Conservation (phyloP, 2,113 vertebrate genomes). For the Cyphomyrus plagiostoma region DNA sequence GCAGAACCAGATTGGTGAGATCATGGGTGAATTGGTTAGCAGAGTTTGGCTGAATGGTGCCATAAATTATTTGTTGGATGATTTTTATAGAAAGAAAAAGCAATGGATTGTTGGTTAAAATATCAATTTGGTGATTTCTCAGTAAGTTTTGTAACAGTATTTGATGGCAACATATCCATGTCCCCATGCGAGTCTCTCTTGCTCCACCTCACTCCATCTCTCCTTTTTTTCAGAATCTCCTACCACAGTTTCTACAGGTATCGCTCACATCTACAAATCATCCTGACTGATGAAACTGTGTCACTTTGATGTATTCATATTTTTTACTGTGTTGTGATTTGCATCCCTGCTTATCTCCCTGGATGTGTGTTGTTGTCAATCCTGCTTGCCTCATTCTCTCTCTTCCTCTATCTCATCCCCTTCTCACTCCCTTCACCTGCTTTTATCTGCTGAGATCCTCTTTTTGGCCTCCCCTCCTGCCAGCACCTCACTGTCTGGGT, state of each 20-base stretch:
- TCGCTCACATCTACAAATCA: background rate
- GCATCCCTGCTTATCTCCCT: background rate
- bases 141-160: background rate
- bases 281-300: background rate
- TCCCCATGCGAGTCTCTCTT: background rate
- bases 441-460: background rate
- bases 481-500: background rate
- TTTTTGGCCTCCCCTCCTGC: background rate
- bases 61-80: background rate
- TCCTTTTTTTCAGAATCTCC: background rate
- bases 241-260: background rate
- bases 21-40: background rate
- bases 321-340: background rate
- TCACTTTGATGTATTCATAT: background rate
- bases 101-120: background rate
- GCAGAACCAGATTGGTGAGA: background rate
- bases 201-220: background rate
- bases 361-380: background rate
- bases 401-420: background rate
- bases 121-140: background rate
- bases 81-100: background rate
- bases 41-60: background rate
- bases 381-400: background rate
- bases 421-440: background rate
- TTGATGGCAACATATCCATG: background rate